A percentile compares a stretch with the other conserved stretches of the same genome.
Conservation (phyloP, 2,797 vertebrate species). For the Premnoplex brunnescens region DNA sequence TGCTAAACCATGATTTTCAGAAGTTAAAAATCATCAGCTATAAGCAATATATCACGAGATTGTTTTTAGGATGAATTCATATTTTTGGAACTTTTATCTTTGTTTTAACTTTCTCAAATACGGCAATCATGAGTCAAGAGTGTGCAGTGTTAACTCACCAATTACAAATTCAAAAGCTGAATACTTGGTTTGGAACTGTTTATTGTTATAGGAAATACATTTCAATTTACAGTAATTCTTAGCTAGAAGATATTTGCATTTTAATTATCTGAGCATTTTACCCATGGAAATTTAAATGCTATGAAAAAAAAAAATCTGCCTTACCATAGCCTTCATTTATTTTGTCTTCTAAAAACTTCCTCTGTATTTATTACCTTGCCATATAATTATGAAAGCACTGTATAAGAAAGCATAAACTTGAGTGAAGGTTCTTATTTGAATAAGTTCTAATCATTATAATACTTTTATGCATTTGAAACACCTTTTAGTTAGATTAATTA, state of each 20-base stretch:
- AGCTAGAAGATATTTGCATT: not conserved
- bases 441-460: not conserved
- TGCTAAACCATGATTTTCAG: not conserved
- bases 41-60: not conserved
- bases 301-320: not conserved
- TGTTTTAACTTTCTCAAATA: not conserved
- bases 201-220: not conserved
- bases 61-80: not conserved
- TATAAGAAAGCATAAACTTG: not conserved
- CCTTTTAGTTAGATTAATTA: not conserved
- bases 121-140: not conserved
- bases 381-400: not conserved
- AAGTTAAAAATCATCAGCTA: not conserved
- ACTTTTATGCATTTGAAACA: not conserved
- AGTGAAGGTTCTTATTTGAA: not conserved
- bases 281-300: not conserved
- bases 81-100: not conserved
- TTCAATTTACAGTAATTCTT: not conserved
- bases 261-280: not conserved
- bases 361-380: not conserved
- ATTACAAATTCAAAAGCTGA: not conserved
- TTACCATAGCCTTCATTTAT: not conserved
- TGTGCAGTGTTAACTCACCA: not conserved
- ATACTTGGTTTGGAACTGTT: not conserved
- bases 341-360: not conserved